Base-by-base conservation (phyloP, 2,888 invertebrate genomes). In the Silvanus unidentatus region DNA sequence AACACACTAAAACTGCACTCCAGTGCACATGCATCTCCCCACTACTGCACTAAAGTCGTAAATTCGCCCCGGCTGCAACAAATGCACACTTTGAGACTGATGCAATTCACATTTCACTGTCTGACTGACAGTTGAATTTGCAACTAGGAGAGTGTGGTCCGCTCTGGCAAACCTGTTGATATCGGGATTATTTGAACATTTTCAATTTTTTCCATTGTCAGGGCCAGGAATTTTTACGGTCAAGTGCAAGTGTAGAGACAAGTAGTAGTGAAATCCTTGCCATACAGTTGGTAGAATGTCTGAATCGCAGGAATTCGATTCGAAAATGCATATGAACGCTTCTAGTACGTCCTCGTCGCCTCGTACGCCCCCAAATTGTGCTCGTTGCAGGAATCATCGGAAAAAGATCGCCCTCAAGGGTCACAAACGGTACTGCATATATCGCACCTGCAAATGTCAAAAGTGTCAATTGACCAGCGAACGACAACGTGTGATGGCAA, bases 351-450 rank as follows among this genome's bases (percentile, higher is more conserved):
- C 43, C 72, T 75, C 44, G 47, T 77, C 79, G 38, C 82, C 88
- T 11, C 80, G 91, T 47, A 88, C 89, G 50, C 89, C 90, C 5
- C 93, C 93, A 12, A 93, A 91, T 73, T 95, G 94, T 72, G 92
- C 92, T 36, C 83, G 93, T 16, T 95, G 95, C 72, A 79, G 91
- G 48, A 94, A 94, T 75, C 95, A 95, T 73, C 81, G 86, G n/a
- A 77, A 89, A 64, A 89, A 89, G 70, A 85, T 90, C 55, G 83
- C 84, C 70, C 78, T 94, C 53, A 92, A 91, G 72, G 93, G 91
- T 11, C 95, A 95, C 76, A 95, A 95, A 71, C 79, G 91, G 22
- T 92, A 91, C 73, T 96, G 95, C 77, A 81, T 82, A 63, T 93
- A 79, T 73, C 83, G 89, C 52, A 78, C 81, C 66, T 94, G 94